These are phyloP conservation scores for Lophura nycthemera DNA, from an alignment of 2,113 vertebrate species.

Conservation along the genomic window DNA sequence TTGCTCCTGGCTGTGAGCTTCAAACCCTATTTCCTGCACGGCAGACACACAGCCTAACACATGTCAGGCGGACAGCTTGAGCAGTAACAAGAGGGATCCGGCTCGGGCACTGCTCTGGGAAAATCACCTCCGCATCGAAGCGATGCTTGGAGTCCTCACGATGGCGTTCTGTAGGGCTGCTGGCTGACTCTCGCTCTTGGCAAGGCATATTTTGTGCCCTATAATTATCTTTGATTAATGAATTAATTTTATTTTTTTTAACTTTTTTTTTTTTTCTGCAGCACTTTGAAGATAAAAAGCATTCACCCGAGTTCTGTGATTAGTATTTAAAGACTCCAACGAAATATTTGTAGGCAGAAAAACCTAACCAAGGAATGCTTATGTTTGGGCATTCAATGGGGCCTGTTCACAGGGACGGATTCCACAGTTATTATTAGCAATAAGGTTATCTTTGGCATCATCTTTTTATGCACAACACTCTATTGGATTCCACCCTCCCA, in stretches of 20 bases:
- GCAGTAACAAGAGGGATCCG: conserved; percentile 17
- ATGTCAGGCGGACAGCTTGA: conserved; percentile 67
- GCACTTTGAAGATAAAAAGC: conserved; percentile 67
- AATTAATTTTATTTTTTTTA: conserved; percentile 46
- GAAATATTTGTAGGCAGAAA: conserved; percentile 62
- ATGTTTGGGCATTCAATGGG: conserved; percentile 48
- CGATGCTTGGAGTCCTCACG: conserved; percentile 6
- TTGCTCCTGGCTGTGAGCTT: conserved; percentile 76
- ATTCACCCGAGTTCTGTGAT: conserved; percentile 45
- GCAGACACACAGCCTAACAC: conserved; percentile 63
- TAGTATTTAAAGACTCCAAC: conserved; percentile 59
- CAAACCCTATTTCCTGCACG: conserved; percentile 76
- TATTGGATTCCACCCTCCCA: conserved; percentile 50
- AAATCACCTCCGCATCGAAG: conserved; percentile 11
- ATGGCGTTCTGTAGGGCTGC: neutral
- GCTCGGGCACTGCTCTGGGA: conserved; percentile 27
- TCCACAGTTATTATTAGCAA: conserved; percentile 73
- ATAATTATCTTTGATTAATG: conserved; percentile 69
- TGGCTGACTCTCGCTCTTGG: neutral
- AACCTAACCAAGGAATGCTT: conserved; percentile 67
- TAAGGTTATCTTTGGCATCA: conserved; percentile 67
- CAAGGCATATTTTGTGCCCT: conserved; percentile 53
- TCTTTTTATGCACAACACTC: conserved; percentile 52
- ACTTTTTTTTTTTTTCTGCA: neutral
- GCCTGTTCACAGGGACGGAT: conserved; percentile 56